These are phyloP conservation scores for Lucilia cuprina DNA, from an alignment of 1,140 invertebrate species.

Conservation along the genomic window DNA sequence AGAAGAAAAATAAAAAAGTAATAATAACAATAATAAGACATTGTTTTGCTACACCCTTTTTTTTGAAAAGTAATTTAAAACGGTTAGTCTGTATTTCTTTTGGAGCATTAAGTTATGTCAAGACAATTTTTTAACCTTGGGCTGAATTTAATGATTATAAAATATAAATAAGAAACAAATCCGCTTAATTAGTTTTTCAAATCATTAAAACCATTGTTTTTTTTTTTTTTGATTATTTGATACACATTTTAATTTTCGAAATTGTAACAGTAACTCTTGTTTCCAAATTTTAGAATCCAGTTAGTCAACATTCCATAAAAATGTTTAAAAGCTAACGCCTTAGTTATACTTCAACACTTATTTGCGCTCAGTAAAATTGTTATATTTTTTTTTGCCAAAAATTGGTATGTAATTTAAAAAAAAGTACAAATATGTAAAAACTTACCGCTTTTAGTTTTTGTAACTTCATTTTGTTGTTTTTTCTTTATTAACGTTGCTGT, in stretches of 20 bases:
- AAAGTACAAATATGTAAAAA: not conserved
- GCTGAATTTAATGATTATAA: not conserved
- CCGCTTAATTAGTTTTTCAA: not conserved
- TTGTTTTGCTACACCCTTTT: not conserved
- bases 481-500: not conserved
- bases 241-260: not conserved
- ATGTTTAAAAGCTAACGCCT: not conserved
- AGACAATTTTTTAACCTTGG: not conserved
- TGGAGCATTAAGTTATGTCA: slow-evolving; percentile 1
- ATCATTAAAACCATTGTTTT: too few relatives aligned
- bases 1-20: not conserved
- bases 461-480: not conserved
- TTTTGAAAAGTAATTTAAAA: slow-evolving; percentile 4
- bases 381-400: not conserved
- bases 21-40: not conserved
- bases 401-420: not conserved
- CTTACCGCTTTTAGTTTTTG: not conserved
- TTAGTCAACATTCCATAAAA: not conserved
- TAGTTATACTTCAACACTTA: not conserved
- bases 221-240: not conserved
- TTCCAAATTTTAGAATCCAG: not conserved
- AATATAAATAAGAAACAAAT: not conserved
- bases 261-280: not conserved
- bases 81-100: not conserved
- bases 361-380: not conserved